These are phyloP conservation scores for Nemapogon koenigi DNA, from an alignment of 2,888 invertebrate genomes.

Conservation along the genomic window DNA sequence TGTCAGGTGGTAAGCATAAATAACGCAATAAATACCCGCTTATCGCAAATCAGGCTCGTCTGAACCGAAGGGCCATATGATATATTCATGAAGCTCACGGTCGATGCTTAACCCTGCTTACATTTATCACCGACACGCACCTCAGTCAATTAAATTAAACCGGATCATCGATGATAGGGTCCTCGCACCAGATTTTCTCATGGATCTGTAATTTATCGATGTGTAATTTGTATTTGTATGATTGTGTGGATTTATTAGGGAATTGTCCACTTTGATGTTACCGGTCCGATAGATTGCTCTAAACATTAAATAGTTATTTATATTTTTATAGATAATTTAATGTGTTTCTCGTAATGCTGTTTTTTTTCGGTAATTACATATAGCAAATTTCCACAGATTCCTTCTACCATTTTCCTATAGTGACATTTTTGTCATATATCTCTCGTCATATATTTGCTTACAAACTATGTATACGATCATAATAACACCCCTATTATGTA, in stretches of 20 bases:
- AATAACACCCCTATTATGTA: too few species aligned
- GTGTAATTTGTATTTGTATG: conserved; percentile 43
- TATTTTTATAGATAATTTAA: not conserved
- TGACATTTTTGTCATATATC: too few species aligned
- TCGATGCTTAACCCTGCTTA: conserved; percentile 52
- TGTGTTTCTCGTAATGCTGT: not conserved
- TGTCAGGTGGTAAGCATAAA: conserved; percentile 48
- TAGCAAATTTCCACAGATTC: not conserved
- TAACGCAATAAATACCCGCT: conserved; percentile 59
- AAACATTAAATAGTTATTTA: not conserved
- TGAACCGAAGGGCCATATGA: conserved; percentile 44
- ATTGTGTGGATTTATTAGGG: conserved; percentile 26
- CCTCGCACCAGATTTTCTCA: conserved; percentile 41
- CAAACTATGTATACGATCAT: too few species aligned
- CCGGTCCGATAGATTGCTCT: conserved; percentile 14
- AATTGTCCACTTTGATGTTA: conserved; percentile 20
- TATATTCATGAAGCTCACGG: conserved; percentile 51
- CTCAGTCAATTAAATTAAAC: conserved; percentile 61
- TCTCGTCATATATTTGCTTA: too few species aligned
- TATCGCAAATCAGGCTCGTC: conserved; percentile 60
- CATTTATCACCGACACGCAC: conserved; percentile 56
- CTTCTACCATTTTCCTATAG: not conserved
- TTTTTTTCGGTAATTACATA: too few species aligned
- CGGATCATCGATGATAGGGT: conserved; percentile 50
- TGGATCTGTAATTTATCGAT: conserved; percentile 45